A percentile compares a stretch with the other conserved stretches of the same genome.
phyloP scores from a whole-genome alignment of 2,888 invertebrate species.

The Drosophila monieri region DNA sequence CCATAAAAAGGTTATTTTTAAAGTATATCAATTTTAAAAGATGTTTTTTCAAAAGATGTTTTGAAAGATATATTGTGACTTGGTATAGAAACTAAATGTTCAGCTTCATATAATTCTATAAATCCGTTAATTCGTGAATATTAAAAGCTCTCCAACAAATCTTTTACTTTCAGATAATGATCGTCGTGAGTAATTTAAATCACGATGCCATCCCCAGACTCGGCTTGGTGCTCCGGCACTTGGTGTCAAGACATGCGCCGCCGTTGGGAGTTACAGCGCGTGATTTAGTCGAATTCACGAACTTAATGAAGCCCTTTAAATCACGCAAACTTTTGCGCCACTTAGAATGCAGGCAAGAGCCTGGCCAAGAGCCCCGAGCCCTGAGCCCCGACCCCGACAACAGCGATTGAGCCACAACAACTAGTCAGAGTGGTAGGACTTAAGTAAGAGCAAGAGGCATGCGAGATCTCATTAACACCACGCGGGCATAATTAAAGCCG shows the following conservation, averaged over 20 bases:
- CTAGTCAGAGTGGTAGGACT: conserved; percentile 55
- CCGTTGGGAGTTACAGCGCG: conserved; percentile 75
- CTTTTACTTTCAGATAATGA: neutral
- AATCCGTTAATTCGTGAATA: too few species aligned
- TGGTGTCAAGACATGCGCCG: conserved; percentile 79
- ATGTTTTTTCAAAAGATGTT: too few species aligned
- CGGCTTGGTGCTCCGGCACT: conserved; percentile 6
- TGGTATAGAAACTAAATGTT: too few species aligned
- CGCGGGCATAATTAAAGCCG: conserved; percentile 82
- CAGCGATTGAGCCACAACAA: conserved; percentile 73
- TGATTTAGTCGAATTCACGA: conserved; percentile 85
- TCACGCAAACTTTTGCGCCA: conserved; percentile 83
- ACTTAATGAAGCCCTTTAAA: conserved; percentile 85
- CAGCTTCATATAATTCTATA: too few species aligned
- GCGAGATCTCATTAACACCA: conserved; percentile 83
- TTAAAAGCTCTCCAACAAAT: too few species aligned
- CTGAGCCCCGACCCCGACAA: conserved; percentile 13
- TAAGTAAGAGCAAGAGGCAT: conserved; percentile 46
- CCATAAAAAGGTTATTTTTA: too few species aligned
- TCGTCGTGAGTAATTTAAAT: conserved; percentile 22
- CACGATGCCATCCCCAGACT: conserved; percentile 31
- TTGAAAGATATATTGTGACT: too few species aligned
- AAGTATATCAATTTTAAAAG: too few species aligned
- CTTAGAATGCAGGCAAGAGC: conserved; percentile 56
- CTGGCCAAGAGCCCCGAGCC: conserved; percentile 1